Evolutionary conservation across 1,140 invertebrate species (phyloP), one percentile per base, ranked within the genome.

Genomic region (Neodiprion fabricii): DNA sequence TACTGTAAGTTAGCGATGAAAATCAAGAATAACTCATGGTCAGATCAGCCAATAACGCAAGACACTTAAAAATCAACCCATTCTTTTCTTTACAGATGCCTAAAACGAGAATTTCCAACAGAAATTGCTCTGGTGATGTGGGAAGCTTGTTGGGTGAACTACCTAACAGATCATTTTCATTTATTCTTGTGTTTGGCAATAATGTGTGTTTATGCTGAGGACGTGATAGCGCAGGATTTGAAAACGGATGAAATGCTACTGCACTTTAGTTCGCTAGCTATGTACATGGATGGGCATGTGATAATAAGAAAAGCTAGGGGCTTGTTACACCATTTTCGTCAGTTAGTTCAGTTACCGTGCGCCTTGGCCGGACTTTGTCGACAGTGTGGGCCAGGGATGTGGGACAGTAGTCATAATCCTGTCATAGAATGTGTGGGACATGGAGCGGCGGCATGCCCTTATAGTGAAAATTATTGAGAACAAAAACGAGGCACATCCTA

Each of bases 101-200:
- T 96, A 81, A 96, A 96, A 80, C 91, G 96, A 7, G 96, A 98
- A 86, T 98, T 98, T 82, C 93, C 94, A 5, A 96, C 97, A 83
- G 91, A 91, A 12, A 94, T 96, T 67, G 95, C 96, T 0, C 90
- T 97, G 7, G 90, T 93, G 28, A 97, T 97, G 92, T 98, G 96
- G 96, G 96, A 98, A 87, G 94, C 96, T 1, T 98, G 97, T 85
- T 98, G 97, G 97, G 93, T 96, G 0, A 96, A 96, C 85, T 97
- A 97, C 86, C 91, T 97, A 83, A 98, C 96, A 0, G 94, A 97
- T 85, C 96, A 97, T 84, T 98, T 98, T 87, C 96, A 98, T 84
- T 86, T 98, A 79, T 98, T 98, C 86, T 91, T 98, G 12, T 97
- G 96, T 82, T 90, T 97, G 69, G 95, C 97, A 53, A 97, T 98